phyloP scores from a whole-genome alignment of 2,888 invertebrate genomes.

The Clanis bilineata region DNA sequence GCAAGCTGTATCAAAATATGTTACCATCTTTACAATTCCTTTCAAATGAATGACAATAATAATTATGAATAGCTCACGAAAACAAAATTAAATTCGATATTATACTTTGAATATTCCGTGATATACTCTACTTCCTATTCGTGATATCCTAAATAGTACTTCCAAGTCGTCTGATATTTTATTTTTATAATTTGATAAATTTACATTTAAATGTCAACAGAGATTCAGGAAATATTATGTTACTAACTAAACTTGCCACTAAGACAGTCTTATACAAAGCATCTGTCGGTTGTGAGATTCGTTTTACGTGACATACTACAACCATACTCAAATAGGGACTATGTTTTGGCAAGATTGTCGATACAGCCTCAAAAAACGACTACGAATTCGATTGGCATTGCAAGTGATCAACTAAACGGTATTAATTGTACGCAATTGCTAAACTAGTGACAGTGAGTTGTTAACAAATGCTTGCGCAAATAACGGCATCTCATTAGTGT shows the following conservation, averaged over 20 bases:
- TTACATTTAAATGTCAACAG: slow-evolving; percentile 33
- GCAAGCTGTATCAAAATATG: slow-evolving; percentile 25
- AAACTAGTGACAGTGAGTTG: slow-evolving; percentile 38
- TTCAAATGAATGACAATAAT: slow-evolving; percentile 19
- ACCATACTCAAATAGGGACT: slow-evolving; percentile 28
- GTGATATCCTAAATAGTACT: neutral
- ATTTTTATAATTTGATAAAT: neutral
- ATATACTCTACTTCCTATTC: slow-evolving; percentile 20
- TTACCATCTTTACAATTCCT: neutral
- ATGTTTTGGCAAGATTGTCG: slow-evolving; percentile 59
- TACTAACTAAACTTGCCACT: slow-evolving; percentile 57
- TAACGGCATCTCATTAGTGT: slow-evolving; percentile 53
- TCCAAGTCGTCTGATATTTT: neutral
- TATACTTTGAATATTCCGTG: neutral
- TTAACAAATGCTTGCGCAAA: slow-evolving; percentile 67
- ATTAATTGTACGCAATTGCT: slow-evolving; percentile 8
- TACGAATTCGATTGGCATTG: slow-evolving; percentile 30
- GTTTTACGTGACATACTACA: slow-evolving; percentile 5
- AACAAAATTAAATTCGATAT: slow-evolving; percentile 11
- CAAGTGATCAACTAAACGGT: slow-evolving; percentile 32
- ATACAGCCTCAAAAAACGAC: slow-evolving; percentile 47
- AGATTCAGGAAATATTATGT: slow-evolving; percentile 46
- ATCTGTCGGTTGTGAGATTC: slow-evolving; percentile 23
- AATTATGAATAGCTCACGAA: slow-evolving; percentile 9
- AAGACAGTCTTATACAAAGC: slow-evolving; percentile 53